Conservation (phyloP, 1,140 invertebrate genomes). For the Apis mellifera region Amel_HAv3.1 CM009941.2:7984501-7985000, state of each 20-base stretch:
- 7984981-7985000: neutral
- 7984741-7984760: neutral
- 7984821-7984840: neutral
- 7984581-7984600: no score
- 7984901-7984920: neutral
- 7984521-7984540: no score
- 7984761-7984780: neutral
- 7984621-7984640: no score
- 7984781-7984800: neutral
- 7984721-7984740: no score
- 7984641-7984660: no score
- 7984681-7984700: no score
- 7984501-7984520: neutral
- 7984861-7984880: constrained; percentile 24
- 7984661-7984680: no score
- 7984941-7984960: neutral
- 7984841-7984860: constrained; percentile 23
- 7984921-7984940: neutral
- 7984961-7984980: neutral
- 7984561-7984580: no score
- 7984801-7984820: neutral
- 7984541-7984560: neutral
- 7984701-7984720: no score
- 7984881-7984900: neutral
- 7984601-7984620: no score